phyloP scores from a whole-genome alignment of 2,797 vertebrate genomes.

The Gymnoscopelus braueri region DNA sequence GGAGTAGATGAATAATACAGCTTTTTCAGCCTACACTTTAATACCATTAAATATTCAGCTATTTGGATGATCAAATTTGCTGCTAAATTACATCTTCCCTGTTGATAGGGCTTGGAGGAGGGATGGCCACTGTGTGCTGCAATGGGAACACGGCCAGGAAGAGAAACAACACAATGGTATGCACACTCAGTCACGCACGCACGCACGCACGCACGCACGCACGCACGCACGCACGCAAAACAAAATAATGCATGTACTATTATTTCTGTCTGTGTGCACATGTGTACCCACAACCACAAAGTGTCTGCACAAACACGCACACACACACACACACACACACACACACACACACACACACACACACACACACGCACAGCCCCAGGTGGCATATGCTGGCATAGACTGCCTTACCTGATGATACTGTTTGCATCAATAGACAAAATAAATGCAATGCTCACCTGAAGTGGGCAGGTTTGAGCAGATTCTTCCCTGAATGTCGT shows the following conservation, averaged over 20 bases:
- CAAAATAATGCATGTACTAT: conserved; percentile 11
- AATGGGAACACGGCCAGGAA: conserved; percentile 68
- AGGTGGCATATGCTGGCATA: conserved; percentile 75
- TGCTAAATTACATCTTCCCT: conserved; percentile 89
- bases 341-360: conserved; percentile 18
- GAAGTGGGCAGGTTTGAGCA: conserved; percentile 42
- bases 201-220: background rate
- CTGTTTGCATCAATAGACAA: conserved; percentile 65
- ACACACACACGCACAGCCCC: conserved; percentile 64
- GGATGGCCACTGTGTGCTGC: conserved; percentile 60
- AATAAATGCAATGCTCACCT: conserved; percentile 67
- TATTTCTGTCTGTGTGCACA: background rate
- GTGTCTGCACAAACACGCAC: conserved; percentile 15
- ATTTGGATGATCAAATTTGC: conserved; percentile 95
- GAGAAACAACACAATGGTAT: conserved; percentile 39
- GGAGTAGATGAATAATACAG: conserved; percentile 95
- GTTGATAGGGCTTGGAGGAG: conserved; percentile 71
- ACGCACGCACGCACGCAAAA: conserved; percentile 19
- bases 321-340: conserved; percentile 11
- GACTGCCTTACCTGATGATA: conserved; percentile 70
- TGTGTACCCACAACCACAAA: conserved; percentile 20
- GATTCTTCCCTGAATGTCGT: conserved; percentile 41
- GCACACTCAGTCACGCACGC: conserved; percentile 6
- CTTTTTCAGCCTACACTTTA: conserved; percentile 82
- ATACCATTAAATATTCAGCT: conserved; percentile 99